Evolutionary conservation across 2,797 vertebrate genomes (phyloP).

Genomic region (Pelobates cultripes): DNA sequence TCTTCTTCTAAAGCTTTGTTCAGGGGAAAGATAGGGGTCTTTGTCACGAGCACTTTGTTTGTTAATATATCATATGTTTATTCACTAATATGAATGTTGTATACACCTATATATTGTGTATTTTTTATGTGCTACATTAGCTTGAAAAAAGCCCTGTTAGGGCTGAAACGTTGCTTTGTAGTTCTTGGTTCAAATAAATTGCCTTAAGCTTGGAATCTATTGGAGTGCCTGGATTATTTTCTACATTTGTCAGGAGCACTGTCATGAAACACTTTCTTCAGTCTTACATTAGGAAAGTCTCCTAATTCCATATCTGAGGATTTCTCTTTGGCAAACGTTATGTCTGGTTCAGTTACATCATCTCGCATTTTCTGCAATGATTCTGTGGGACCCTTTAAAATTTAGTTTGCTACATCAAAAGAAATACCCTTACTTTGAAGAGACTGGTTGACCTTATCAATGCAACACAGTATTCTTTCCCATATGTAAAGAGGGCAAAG

Average conservation of each 20-base stretch:
- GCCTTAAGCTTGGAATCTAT: too few species aligned
- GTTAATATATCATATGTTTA: too few species aligned
- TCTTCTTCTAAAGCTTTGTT: not conserved
- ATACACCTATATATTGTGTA: too few species aligned
- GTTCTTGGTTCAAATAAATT: too few species aligned
- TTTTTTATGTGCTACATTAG: too few species aligned
- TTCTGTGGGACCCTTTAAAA: not conserved
- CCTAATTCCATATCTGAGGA: not conserved
- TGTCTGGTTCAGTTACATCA: not conserved
- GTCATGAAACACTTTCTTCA: not conserved
- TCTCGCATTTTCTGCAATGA: not conserved
- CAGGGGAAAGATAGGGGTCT: not conserved
- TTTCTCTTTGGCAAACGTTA: not conserved
- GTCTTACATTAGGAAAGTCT: not conserved
- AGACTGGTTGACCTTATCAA: not conserved
- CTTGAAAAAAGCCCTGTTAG: too few species aligned
- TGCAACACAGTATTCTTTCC: not conserved
- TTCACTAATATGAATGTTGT: too few species aligned
- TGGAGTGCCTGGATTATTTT: too few species aligned
- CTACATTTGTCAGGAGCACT: not conserved
- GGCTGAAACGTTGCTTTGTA: too few species aligned
- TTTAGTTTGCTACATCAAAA: not conserved
- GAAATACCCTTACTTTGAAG: constrained; percentile 1
- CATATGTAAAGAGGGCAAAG: not conserved
- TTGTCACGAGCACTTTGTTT: not conserved